Evolutionary conservation across 2,888 invertebrate species (phyloP), one percentile per base, ranked within the genome.

Genomic region (Punctoribates punctum): DNA sequence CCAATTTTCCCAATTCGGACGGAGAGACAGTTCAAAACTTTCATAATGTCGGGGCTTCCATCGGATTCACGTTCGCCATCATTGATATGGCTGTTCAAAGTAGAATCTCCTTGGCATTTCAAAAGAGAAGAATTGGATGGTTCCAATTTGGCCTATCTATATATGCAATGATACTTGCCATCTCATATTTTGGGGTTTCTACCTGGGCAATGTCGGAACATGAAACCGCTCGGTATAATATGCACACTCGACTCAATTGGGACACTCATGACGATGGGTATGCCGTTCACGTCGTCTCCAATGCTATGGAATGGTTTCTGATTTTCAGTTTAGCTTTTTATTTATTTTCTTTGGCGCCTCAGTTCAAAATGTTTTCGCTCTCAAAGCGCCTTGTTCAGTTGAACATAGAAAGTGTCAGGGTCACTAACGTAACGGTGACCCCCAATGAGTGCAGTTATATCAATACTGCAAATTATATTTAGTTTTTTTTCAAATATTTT

Each of bases 1-100:
- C 67, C 34, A 67, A 67, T 17, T 67, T 67, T 38, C 38, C 38
- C 5, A 67, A 67, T 20, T 2, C 67, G 17, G 67, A 67, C n/a
- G 20, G 38, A 17, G 2, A 1, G 3, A 3, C 38, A 2, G 20
- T 67, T 20, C 67, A 67, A 25, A n/a, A 1, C 8, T 17, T 67
- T 2, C 67, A 67, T 29, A 67, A 67, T 42, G 1, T 34, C 1
- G 2, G 6, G 1, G 67, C 67, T 5, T 4, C 38, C 8, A 8
- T 38, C 1, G 67, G 67, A 6, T 67, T 67, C 17, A 3, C 6
- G 4, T 38, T 42, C 2, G 20, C 42, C 8, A 42, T 67, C 1
- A 6, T 17, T 4, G 67, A 67, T 67, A 67, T 67, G 34, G 3
- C 20, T 5, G 11, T 67, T 9, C 67, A 67, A 38, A 38, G 38